Evolutionary conservation across 2,113 vertebrate species (phyloP).

Genomic region (Polyodon spathula): DNA sequence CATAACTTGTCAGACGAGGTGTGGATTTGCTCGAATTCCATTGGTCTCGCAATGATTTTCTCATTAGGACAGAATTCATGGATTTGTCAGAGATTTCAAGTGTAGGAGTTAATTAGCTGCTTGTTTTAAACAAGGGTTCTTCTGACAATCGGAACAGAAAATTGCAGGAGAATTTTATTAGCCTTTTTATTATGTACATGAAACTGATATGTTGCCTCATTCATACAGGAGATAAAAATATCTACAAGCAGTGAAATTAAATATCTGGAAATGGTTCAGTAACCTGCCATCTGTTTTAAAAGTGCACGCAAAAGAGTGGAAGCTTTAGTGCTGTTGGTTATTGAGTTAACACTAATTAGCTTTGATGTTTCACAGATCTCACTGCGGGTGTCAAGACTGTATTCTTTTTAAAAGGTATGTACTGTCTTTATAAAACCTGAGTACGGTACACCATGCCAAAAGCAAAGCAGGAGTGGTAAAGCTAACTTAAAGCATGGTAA

Average conservation of each 20-base stretch:
- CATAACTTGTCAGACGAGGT: slow-evolving; percentile 16
- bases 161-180: neutral
- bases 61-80: slow-evolving; percentile 45
- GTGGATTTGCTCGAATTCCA: slow-evolving; percentile 46
- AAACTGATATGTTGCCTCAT: neutral
- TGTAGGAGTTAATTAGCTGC: slow-evolving; percentile 8
- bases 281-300: neutral
- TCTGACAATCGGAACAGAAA: neutral
- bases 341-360: too few species aligned
- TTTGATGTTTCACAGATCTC: too few species aligned
- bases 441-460: too few species aligned
- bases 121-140: slow-evolving; percentile 1
- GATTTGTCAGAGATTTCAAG: slow-evolving; percentile 9
- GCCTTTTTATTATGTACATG: neutral
- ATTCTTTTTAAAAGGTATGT: too few species aligned
- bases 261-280: neutral
- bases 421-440: too few species aligned
- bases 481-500: too few species aligned
- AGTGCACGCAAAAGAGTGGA: neutral
- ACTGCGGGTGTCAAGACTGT: too few species aligned
- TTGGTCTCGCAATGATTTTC: slow-evolving; percentile 52
- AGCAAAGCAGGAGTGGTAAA: too few species aligned
- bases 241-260: neutral
- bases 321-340: too few species aligned
- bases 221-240: neutral